These are phyloP conservation scores for Micropoecilia bifurca DNA, from an alignment of 2,797 vertebrate species.

Conservation along the genomic window DNA sequence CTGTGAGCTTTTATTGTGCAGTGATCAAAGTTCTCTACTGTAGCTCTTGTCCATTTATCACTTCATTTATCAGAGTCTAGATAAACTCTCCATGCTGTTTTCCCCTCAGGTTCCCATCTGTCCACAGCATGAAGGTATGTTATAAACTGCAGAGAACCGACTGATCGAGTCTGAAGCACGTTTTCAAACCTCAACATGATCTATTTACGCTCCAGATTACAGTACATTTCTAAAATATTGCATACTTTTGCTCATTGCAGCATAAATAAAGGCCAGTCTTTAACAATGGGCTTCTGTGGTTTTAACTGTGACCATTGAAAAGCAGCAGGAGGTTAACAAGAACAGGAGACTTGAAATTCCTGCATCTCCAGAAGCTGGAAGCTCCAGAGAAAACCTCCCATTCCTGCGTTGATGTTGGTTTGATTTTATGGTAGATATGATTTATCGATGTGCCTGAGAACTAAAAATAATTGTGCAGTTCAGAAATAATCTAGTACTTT, in stretches of 20 bases:
- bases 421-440: background rate
- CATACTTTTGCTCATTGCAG: background rate
- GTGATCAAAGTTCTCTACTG: background rate
- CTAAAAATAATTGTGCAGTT: background rate
- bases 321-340: background rate
- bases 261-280: background rate
- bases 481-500: background rate
- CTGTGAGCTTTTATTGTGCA: background rate
- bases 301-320: background rate
- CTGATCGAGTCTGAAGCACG: background rate
- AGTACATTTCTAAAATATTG: background rate
- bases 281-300: background rate
- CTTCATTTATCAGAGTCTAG: background rate
- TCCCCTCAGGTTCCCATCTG: background rate
- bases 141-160: background rate
- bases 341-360: background rate
- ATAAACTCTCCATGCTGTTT: slow-evolving; percentile 3
- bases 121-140: background rate
- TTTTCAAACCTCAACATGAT: background rate
- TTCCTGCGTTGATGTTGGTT: background rate
- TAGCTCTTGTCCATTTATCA: background rate
- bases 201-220: background rate
- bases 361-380: background rate
- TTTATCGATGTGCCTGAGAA: background rate
- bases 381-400: background rate